These are phyloP conservation scores for Acrocyrtus sp. DNA, from an alignment of 2,888 invertebrate species.

Conservation along the genomic window DNA sequence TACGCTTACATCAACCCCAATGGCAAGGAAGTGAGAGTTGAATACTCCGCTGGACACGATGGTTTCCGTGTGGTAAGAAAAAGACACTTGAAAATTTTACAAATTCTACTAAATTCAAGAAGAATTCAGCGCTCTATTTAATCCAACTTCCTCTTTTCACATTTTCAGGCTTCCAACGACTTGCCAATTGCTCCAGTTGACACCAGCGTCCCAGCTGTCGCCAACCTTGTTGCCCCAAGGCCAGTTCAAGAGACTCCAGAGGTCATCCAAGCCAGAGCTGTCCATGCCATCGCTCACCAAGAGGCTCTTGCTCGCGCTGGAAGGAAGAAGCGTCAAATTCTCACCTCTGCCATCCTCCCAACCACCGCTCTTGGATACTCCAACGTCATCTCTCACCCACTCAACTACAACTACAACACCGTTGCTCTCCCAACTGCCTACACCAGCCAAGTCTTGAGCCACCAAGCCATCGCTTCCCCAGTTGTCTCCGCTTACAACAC, in stretches of 20 bases:
- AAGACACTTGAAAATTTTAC: too few species aligned
- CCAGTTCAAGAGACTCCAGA: conserved; percentile 68
- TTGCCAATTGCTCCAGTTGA: conserved; percentile 65
- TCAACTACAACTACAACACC: conserved; percentile 45
- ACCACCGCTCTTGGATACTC: conserved; percentile 64
- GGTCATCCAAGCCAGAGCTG: conserved; percentile 66
- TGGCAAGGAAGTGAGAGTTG: conserved; percentile 66
- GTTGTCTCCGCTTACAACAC: conserved; percentile 28
- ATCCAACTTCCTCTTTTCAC: too few species aligned
- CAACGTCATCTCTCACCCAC: conserved; percentile 29
- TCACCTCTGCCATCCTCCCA: conserved; percentile 62
- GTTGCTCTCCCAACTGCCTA: conserved; percentile 38
- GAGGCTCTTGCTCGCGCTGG: conserved; percentile 64
- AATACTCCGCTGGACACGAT: conserved; percentile 68
- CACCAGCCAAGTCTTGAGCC: conserved; percentile 19
- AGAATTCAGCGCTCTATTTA: too few species aligned
- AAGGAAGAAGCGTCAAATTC: conserved; percentile 52
- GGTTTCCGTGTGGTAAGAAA: conserved; percentile 67
- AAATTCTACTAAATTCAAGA: too few species aligned
- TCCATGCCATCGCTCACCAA: conserved; percentile 67
- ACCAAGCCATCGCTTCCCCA: conserved; percentile 23
- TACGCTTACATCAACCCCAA: conserved; percentile 68
- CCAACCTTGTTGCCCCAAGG: conserved; percentile 35
- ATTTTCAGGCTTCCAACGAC: too few species aligned
- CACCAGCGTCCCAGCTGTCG: conserved; percentile 5